Percentiles rank a stretch among this genome's conserved stretches.
Evolutionary conservation across 2,113 vertebrate genomes (phyloP).

Genomic region (Alexandromys fortis): DNA sequence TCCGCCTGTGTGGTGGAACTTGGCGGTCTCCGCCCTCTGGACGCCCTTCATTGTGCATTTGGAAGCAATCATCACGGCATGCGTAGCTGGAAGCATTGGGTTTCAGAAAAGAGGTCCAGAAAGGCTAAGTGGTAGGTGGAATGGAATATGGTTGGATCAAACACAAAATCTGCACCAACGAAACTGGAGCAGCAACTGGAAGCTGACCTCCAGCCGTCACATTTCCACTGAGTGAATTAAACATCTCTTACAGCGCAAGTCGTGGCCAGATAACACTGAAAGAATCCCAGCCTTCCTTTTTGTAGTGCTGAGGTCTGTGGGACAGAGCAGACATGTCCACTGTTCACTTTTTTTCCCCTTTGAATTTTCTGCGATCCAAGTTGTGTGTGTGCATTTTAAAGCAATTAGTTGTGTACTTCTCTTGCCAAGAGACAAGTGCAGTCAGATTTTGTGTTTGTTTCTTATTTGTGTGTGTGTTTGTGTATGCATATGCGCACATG

Average conservation of each 20-base stretch:
- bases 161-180: conserved; percentile 31
- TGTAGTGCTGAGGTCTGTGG: neutral
- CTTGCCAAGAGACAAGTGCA: neutral
- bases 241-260: neutral
- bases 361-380: neutral
- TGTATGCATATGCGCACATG: neutral
- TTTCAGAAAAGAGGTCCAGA: conserved; percentile 56
- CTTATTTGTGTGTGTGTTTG: too few relatives aligned
- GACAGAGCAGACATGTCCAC: neutral
- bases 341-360: neutral
- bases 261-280: neutral
- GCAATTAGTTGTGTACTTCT: neutral
- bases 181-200: conserved; percentile 63
- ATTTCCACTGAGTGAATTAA: conserved; percentile 29
- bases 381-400: neutral
- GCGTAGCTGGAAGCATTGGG: conserved; percentile 37
- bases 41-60: conserved; percentile 8
- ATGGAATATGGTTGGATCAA: conserved; percentile 59
- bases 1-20: neutral
- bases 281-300: conserved; percentile 30
- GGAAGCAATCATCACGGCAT: conserved; percentile 54
- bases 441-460: neutral
- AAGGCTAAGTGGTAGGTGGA: conserved; percentile 45
- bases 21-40: neutral
- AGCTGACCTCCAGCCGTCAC: neutral